A percentile compares a stretch with the other conserved stretches of the same genome.
Conservation (phyloP, 2,888 invertebrate genomes). For the Seira sanloemensis region DNA sequence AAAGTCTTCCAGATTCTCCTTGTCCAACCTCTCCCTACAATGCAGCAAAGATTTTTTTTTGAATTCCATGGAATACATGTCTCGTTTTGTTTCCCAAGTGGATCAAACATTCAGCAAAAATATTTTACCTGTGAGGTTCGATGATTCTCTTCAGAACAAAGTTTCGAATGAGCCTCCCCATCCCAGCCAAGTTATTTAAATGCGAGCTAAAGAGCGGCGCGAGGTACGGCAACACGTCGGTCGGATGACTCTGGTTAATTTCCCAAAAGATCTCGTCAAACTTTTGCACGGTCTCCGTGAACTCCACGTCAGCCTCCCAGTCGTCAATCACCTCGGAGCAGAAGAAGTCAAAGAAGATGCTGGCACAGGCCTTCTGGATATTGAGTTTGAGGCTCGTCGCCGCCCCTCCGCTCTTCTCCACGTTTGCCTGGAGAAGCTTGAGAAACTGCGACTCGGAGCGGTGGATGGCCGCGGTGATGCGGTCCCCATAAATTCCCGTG, state of each 20-base stretch:
- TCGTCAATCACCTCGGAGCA: slow-evolving; percentile 88
- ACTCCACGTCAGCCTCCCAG: slow-evolving; percentile 77
- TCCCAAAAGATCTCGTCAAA: slow-evolving; percentile 95
- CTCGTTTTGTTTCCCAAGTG: too few species aligned
- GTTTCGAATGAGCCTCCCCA: slow-evolving; percentile 83
- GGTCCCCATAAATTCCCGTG: slow-evolving; percentile 69
- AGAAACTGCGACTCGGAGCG: slow-evolving; percentile 57
- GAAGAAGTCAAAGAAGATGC: slow-evolving; percentile 92
- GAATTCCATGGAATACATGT: too few species aligned
- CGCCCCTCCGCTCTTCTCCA: slow-evolving; percentile 20
- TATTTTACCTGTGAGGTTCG: slow-evolving; percentile 77
- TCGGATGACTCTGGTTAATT: slow-evolving; percentile 91
- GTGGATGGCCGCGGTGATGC: slow-evolving; percentile 62
- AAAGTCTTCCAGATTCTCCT: slow-evolving; percentile 82
- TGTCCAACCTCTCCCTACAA: slow-evolving; percentile 70
- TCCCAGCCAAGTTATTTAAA: slow-evolving; percentile 82
- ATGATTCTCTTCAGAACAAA: slow-evolving; percentile 85
- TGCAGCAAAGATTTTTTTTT: too few species aligned
- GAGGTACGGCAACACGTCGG: slow-evolving; percentile 91
- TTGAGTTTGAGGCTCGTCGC: slow-evolving; percentile 80
- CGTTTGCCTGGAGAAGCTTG: slow-evolving; percentile 41
- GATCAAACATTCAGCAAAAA: too few species aligned
- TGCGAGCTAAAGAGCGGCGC: slow-evolving; percentile 84
- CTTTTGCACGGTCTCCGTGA: slow-evolving; percentile 82
- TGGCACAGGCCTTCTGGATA: slow-evolving; percentile 85